Evolutionary conservation across 1,140 invertebrate genomes (phyloP).

Genomic region (Ephestia elutella): DNA sequence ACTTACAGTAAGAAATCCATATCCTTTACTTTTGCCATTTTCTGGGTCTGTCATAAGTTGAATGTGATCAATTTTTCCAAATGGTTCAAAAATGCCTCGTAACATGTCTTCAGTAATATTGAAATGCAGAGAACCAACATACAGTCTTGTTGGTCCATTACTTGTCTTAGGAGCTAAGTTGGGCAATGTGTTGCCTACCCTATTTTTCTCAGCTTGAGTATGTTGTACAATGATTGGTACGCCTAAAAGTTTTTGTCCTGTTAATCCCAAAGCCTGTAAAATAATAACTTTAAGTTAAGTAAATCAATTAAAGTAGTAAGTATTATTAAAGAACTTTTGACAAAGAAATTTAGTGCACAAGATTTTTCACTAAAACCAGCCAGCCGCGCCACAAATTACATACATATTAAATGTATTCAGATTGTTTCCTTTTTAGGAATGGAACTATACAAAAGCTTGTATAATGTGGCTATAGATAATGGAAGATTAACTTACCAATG

Average conservation of each 20-base stretch:
- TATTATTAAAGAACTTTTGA: too few species aligned
- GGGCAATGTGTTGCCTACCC: constrained; percentile 89
- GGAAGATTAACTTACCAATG: constrained; percentile 80
- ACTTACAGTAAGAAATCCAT: constrained; percentile 97
- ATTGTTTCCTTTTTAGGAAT: too few species aligned
- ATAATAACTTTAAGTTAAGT: constrained; percentile 16
- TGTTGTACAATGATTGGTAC: constrained; percentile 98
- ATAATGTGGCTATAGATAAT: not conserved
- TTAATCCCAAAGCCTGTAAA: constrained; percentile 93
- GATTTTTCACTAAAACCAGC: too few species aligned
- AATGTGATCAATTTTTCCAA: constrained; percentile 98
- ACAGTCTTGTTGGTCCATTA: constrained; percentile 95
- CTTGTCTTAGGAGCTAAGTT: constrained; percentile 87
- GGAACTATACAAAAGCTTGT: not conserved
- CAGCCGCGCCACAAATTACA: too few species aligned
- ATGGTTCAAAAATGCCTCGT: constrained; percentile 98
- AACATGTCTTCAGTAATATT: constrained; percentile 99
- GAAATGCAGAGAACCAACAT: constrained; percentile 98
- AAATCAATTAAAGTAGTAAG: too few species aligned
- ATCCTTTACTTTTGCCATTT: constrained; percentile 96
- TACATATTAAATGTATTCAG: too few species aligned
- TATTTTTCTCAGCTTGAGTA: constrained; percentile 98
- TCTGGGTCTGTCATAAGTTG: constrained; percentile 97
- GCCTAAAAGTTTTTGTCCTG: constrained; percentile 96
- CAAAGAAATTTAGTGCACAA: not conserved